Evolutionary conservation across 2,113 vertebrate genomes (phyloP), one percentile per base, ranked within the genome.

Genomic region (Brevimyrus niger): DNA sequence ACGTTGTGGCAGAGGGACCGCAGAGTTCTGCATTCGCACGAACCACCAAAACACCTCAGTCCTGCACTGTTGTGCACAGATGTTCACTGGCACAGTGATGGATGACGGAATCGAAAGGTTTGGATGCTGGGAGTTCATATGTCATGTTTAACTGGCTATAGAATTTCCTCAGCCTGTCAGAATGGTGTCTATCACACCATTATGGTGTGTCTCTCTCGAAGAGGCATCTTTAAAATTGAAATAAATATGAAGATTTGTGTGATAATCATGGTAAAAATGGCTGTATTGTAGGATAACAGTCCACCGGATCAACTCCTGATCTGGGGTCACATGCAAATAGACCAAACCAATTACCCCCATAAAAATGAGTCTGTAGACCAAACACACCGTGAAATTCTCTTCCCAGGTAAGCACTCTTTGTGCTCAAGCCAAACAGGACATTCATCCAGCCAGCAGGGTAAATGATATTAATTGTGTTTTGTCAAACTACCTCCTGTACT

Each of bases 141-240:
- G 94, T 92, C 93, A 90, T 89, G 92, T 92, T 93, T 95, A 96
- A 96, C 95, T 95, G 95, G 92, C 93, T 93, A 92, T 93, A 94
- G 94, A 94, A 95, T 93, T 92, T 92, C 92, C 91, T 93, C 95
- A 95, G 93, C 91, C 94, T 94, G 90, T 94, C 92, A 94, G 93
- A 95, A 95, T 95, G 94, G 93, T 92, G 90, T 91, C 92, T 89
- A 91, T 91, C 91, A 90, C 90, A 91, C 92, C 93, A 94, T 94
- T 95, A 94, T 94, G 91, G 89, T 90, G 91, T 93, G 38, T 90
- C 82, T 90, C 87, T 93, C 89, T 65, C 42, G 44, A 84, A 85
- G 42, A 85, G 38, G 42, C 88, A 47, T 61, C 35, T 48, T 42
- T 27, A 9, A 85, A 89, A 89, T 4, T 35, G 42, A 92, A 92